Percentiles rank a stretch among this genome's conserved stretches.
Evolutionary conservation across 2,888 invertebrate species (phyloP).

Genomic region (Meteorus cinctellus): DNA sequence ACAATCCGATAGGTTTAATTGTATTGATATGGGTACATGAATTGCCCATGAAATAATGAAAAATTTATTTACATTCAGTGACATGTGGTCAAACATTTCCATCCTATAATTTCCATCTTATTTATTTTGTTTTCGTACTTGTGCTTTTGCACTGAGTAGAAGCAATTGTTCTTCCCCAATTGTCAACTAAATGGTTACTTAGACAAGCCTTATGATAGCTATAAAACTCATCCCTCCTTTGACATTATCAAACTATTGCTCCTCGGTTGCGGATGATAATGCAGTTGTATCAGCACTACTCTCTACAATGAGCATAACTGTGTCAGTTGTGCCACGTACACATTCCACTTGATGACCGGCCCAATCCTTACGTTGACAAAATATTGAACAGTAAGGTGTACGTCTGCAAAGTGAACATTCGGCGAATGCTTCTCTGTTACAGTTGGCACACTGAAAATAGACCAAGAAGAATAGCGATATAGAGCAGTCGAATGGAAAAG

Average conservation of each 20-base stretch:
- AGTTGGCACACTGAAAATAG: slow-evolving; percentile 85
- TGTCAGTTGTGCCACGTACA: slow-evolving; percentile 83
- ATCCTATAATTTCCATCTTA: neutral
- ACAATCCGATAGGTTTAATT: neutral
- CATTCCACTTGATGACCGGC: slow-evolving; percentile 89
- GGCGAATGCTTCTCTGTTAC: slow-evolving; percentile 89
- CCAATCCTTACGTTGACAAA: slow-evolving; percentile 94
- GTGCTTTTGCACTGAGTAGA: neutral
- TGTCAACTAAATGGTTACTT: neutral
- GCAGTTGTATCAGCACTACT: slow-evolving; percentile 73
- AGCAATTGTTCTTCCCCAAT: slow-evolving; percentile 9
- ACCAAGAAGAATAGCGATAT: neutral
- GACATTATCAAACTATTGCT: slow-evolving; percentile 67
- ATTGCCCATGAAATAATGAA: neutral
- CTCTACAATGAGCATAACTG: slow-evolving; percentile 91
- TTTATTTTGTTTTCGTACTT: neutral
- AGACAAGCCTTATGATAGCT: neutral
- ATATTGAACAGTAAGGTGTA: slow-evolving; percentile 91
- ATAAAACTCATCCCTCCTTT: too few species aligned
- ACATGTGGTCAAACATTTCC: neutral
- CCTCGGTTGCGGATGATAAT: slow-evolving; percentile 61
- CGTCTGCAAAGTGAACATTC: slow-evolving; percentile 90
- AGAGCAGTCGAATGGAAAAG: too few species aligned
- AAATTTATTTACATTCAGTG: slow-evolving; percentile 30
- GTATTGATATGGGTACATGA: neutral